Evolutionary conservation across 2,797 vertebrate species (phyloP).

Genomic region (Varecia variegata): DNA sequence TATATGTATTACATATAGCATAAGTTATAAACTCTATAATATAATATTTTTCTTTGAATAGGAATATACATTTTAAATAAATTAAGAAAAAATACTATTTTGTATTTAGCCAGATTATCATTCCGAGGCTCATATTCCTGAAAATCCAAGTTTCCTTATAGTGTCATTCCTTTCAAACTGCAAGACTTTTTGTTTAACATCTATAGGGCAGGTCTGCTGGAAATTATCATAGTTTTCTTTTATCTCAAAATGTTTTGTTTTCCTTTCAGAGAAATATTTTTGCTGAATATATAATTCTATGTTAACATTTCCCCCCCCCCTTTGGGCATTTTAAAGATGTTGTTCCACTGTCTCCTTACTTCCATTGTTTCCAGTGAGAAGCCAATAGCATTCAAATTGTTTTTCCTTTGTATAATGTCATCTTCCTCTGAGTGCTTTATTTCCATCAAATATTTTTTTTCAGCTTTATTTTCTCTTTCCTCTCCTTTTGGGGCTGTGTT

Average conservation of each 20-base stretch:
- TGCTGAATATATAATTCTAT: background rate
- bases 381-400: background rate
- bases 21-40: background rate
- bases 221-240: background rate
- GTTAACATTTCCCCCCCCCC: background rate
- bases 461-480: background rate
- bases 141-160: background rate
- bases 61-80: background rate
- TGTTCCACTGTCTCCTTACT: background rate
- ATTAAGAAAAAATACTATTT: background rate
- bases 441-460: background rate
- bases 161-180: background rate
- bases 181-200: background rate
- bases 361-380: background rate
- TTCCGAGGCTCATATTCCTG: background rate
- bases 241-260: background rate
- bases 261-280: background rate
- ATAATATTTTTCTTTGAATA: conserved; percentile 3
- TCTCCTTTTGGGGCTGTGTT: background rate
- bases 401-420: background rate
- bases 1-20: background rate
- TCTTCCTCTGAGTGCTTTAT: background rate
- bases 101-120: background rate
- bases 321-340: background rate
- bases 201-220: background rate